These are phyloP conservation scores for Schmidtea mediterranea DNA, from an alignment of 1,140 invertebrate species.

Conservation along the genomic window DNA sequence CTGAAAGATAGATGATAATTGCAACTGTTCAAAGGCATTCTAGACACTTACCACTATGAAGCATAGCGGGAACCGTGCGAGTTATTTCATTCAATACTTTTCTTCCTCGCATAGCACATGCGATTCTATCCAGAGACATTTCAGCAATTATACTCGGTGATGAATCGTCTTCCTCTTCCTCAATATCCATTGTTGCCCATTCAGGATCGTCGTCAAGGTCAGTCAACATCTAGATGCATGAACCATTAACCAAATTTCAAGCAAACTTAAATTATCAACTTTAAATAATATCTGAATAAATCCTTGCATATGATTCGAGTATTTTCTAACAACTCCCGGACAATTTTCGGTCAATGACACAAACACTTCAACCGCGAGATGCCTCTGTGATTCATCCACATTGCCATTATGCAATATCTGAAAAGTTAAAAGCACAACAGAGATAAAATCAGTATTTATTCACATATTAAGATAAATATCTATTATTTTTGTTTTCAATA, in stretches of 20 bases:
- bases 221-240: constrained; percentile 77
- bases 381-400: constrained; percentile 53
- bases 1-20: constrained; percentile 14
- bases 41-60: constrained; percentile 46
- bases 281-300: constrained; percentile 5
- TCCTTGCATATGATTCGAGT: constrained; percentile 13
- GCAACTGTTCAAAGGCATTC: no score
- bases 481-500: neutral
- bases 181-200: constrained; percentile 36
- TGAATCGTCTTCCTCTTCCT: constrained; percentile 45
- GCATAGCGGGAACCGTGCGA: constrained; percentile 53
- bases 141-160: constrained; percentile 79
- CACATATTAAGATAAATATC: neutral
- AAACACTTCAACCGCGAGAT: constrained; percentile 66
- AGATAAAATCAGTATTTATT: neutral
- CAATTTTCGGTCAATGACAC: constrained; percentile 77
- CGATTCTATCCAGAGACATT: constrained; percentile 72
- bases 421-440: neutral
- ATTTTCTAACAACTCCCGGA: constrained; percentile 73
- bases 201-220: constrained; percentile 71
- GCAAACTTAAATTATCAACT: no score
- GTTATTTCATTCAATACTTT: constrained; percentile 65
- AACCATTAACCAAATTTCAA: constrained; percentile 32
- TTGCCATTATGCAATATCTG: constrained; percentile 40
- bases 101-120: constrained; percentile 63